Evolutionary conservation across 1,140 invertebrate species (phyloP).

Genomic region (Macrostomum lignano): DNA sequence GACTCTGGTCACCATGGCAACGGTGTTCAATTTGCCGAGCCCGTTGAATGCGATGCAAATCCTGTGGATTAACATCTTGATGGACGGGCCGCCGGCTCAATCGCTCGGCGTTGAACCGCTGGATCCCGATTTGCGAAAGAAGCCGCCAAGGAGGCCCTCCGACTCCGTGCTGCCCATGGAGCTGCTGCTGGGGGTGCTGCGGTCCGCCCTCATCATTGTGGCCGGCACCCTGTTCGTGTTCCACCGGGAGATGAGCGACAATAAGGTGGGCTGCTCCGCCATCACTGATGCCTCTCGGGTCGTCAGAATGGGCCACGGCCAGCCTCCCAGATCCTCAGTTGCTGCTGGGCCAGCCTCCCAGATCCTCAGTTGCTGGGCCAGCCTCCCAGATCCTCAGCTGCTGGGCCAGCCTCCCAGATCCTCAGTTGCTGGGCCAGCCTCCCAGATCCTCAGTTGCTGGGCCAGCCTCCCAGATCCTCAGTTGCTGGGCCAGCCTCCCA

Average conservation of each 20-base stretch:
- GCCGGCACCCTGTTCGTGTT: conserved; percentile 85
- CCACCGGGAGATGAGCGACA: conserved; percentile 70
- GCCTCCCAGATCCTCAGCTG: too few species aligned
- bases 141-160: conserved; percentile 33
- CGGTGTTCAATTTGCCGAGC: conserved; percentile 77
- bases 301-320: too few species aligned
- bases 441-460: too few species aligned
- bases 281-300: too few species aligned
- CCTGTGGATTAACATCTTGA: conserved; percentile 96
- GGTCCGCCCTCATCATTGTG: conserved; percentile 77
- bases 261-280: conserved; percentile 48
- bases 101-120: conserved; percentile 87
- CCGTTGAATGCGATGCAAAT: conserved; percentile 99
- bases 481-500: too few species aligned
- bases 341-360: too few species aligned
- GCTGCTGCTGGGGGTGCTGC: conserved; percentile 59
- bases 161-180: conserved; percentile 68
- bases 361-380: too few species aligned
- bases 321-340: too few species aligned
- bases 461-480: too few species aligned
- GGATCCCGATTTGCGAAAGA: conserved; percentile 65
- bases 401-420: too few species aligned
- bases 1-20: conserved; percentile 72
- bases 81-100: conserved; percentile 67
- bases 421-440: too few species aligned